Percentiles rank a stretch among this genome's conserved stretches.
phyloP scores from a whole-genome alignment of 53 echinoderm and acorn worm species.

The Echinometra lucunter region DNA sequence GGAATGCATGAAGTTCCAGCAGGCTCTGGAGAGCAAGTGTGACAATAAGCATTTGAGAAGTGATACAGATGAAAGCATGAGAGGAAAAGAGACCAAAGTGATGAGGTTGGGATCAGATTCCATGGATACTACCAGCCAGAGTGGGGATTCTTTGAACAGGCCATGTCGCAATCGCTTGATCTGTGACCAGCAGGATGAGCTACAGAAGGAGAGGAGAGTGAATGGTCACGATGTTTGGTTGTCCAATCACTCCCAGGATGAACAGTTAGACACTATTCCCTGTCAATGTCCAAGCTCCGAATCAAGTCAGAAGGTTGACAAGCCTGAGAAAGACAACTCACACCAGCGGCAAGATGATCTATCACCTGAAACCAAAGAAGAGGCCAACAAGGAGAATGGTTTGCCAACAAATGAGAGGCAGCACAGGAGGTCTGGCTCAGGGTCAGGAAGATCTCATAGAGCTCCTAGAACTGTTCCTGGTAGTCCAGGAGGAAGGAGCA shows the following conservation, averaged over 20 bases:
- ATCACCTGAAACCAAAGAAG: slow-evolving; percentile 55
- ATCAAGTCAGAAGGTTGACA: slow-evolving; percentile 49
- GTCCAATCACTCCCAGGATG: slow-evolving; percentile 62
- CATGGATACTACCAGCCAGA: slow-evolving; percentile 97
- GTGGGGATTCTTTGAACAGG: slow-evolving; percentile 92
- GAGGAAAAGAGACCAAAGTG: slow-evolving; percentile 98
- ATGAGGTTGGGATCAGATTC: slow-evolving; percentile 98
- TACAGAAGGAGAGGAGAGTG: slow-evolving; percentile 55
- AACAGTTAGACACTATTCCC: slow-evolving; percentile 70
- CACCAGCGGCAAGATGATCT: slow-evolving; percentile 49
- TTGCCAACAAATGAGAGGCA: slow-evolving; percentile 54
- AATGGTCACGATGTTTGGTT: slow-evolving; percentile 66
- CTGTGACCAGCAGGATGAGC: slow-evolving; percentile 62
- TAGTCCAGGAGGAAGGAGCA: slow-evolving; percentile 90
- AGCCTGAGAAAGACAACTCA: slow-evolving; percentile 68
- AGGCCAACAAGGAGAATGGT: slow-evolving; percentile 69
- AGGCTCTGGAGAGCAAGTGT: slow-evolving; percentile 94
- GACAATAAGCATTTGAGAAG: slow-evolving; percentile 94
- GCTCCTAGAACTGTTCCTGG: slow-evolving; percentile 96
- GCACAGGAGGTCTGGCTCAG: slow-evolving; percentile 61
- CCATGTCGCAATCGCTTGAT: slow-evolving; percentile 79
- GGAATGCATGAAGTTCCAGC: slow-evolving; percentile 97
- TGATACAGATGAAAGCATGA: slow-evolving; percentile 96
- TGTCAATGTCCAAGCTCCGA: slow-evolving; percentile 63
- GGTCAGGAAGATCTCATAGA: slow-evolving; percentile 74